These are phyloP conservation scores for Anorthoa munda DNA, from an alignment of 2,888 invertebrate genomes.

Conservation along the genomic window DNA sequence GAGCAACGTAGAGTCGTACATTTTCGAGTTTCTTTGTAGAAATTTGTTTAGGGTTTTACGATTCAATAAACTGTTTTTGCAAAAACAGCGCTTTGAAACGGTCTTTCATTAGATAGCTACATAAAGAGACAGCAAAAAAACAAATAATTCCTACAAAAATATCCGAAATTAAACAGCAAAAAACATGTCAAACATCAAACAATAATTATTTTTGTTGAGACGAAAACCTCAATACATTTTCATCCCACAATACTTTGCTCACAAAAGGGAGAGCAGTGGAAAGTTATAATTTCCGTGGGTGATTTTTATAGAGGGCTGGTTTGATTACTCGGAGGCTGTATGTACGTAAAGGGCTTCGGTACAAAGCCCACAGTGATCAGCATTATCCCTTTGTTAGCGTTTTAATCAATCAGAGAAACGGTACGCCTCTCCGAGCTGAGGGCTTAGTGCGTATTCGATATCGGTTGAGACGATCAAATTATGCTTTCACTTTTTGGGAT, in stretches of 20 bases:
- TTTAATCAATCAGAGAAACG: conserved; percentile 89
- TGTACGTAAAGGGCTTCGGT: conserved; percentile 87
- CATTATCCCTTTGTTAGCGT: conserved; percentile 89
- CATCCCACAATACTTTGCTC: conserved; percentile 63
- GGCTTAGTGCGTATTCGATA: conserved; percentile 62
- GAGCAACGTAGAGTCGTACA: no score
- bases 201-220: conserved; percentile 48
- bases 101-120: not conserved
- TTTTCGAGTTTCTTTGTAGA: not conserved
- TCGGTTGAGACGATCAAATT: conserved; percentile 50
- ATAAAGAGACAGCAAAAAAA: not conserved
- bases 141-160: conserved; percentile 10
- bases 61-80: not conserved
- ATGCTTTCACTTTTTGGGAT: conserved; percentile 10
- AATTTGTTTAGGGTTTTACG: not conserved
- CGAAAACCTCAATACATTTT: conserved; percentile 51
- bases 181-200: conserved; percentile 50
- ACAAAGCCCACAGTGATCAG: conserved; percentile 88
- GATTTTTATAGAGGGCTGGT: conserved; percentile 84
- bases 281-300: conserved; percentile 83
- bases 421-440: conserved; percentile 67
- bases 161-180: conserved; percentile 25
- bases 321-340: conserved; percentile 81
- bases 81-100: not conserved
- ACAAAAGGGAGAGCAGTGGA: conserved; percentile 71